phyloP scores from a whole-genome alignment of 2,113 vertebrate genomes.

The Irena cyanogastra region DNA sequence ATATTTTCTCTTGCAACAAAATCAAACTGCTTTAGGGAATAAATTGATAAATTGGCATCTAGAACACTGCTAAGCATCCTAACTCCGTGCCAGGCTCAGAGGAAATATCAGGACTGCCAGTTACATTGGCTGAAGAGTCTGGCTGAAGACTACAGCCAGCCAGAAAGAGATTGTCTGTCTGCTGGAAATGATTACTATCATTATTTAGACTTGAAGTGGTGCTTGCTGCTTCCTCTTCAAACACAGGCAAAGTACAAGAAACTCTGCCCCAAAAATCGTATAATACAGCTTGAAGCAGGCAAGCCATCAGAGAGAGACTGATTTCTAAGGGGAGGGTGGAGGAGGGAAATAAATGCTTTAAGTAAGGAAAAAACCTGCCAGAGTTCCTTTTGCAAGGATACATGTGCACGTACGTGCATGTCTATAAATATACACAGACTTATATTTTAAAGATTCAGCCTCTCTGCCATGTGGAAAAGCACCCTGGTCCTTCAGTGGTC shows the following conservation, averaged over 20 bases:
- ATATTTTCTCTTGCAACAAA: constrained; percentile 34
- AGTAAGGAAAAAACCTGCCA: not conserved
- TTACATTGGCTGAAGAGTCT: constrained; percentile 21
- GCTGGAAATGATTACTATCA: constrained; percentile 35
- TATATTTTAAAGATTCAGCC: not conserved
- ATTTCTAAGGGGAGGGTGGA: not conserved
- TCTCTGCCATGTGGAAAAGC: not conserved
- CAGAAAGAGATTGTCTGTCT: constrained; percentile 15
- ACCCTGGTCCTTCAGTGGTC: not conserved
- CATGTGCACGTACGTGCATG: fast-evolving
- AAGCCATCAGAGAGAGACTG: not conserved
- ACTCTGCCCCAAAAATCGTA: not conserved
- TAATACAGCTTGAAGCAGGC: not conserved
- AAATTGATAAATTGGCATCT: constrained; percentile 55
- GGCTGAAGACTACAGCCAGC: not conserved
- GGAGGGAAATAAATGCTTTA: not conserved
- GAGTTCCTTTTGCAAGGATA: not conserved
- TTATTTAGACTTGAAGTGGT: constrained; percentile 43
- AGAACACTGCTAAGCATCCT: constrained; percentile 6
- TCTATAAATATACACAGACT: fast-evolving
- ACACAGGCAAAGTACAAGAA: not conserved
- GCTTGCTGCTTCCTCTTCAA: constrained; percentile 2
- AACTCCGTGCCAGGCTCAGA: constrained; percentile 19
- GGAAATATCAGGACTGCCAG: constrained; percentile 38
- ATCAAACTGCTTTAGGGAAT: constrained; percentile 36